Evolutionary conservation across 2,113 vertebrate species (phyloP).

Genomic region (Xenopus borealis): DNA sequence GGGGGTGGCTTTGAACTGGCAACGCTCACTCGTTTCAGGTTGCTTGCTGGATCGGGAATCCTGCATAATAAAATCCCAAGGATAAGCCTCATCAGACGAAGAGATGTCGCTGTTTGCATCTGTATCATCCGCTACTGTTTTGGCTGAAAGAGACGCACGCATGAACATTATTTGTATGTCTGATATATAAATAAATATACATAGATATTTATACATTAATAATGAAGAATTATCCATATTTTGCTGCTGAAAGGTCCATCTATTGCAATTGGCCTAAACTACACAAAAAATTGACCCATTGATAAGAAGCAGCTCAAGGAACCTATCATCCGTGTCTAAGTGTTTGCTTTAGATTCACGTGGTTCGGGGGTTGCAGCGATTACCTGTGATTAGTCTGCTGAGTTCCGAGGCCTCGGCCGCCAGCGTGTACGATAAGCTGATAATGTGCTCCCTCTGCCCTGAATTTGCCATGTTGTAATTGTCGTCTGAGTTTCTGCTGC

Average conservation of each 20-base stretch:
- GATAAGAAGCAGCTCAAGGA: too few species aligned
- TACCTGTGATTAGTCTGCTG: slow-evolving; percentile 54
- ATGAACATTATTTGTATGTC: neutral
- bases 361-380: neutral
- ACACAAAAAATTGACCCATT: too few species aligned
- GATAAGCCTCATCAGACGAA: slow-evolving; percentile 36
- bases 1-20: slow-evolving; percentile 5
- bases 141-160: neutral
- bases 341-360: too few species aligned
- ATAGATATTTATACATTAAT: too few species aligned
- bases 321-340: too few species aligned
- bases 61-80: slow-evolving; percentile 25
- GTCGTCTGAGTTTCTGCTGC: slow-evolving; percentile 11
- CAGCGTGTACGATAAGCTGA: slow-evolving; percentile 60
- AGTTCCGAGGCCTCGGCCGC: slow-evolving; percentile 56
- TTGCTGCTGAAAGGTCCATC: too few species aligned
- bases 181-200: too few species aligned
- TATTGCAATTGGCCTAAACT: too few species aligned
- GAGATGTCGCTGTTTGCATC: slow-evolving; percentile 32
- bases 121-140: slow-evolving; percentile 20
- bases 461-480: slow-evolving; percentile 18
- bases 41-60: slow-evolving; percentile 13
- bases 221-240: too few species aligned
- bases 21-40: neutral
- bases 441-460: slow-evolving; percentile 56